Evolutionary conservation across 2,797 vertebrate genomes (phyloP).

Genomic region (Melanogrammus aeglefinus): DNA sequence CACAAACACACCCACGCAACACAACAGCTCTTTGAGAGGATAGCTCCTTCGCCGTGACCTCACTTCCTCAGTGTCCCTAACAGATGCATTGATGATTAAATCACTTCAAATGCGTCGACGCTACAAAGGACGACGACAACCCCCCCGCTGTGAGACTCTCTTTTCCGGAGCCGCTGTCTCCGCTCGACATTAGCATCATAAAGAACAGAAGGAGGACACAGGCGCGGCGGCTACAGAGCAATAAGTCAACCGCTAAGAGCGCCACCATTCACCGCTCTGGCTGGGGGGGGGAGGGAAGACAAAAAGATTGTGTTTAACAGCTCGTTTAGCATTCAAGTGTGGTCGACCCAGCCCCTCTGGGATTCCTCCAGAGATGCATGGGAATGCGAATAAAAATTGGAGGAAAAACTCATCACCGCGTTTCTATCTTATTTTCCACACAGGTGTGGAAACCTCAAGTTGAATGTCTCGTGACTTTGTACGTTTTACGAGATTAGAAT

Average conservation of each 20-base stretch:
- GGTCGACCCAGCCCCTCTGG: slow-evolving; percentile 54
- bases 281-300: background rate
- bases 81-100: too few species aligned
- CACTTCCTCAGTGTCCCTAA: too few species aligned
- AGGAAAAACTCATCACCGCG: slow-evolving; percentile 19
- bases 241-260: background rate
- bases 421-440: background rate
- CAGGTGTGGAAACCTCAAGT: too few species aligned
- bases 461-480: background rate
- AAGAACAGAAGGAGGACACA: background rate
- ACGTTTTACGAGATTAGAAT: too few species aligned
- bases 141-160: background rate
- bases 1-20: too few species aligned
- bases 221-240: background rate
- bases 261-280: background rate
- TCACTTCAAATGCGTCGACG: too few species aligned
- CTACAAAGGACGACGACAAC: background rate
- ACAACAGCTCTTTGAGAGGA: too few species aligned
- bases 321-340: slow-evolving; percentile 69
- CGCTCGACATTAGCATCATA: background rate
- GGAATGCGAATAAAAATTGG: slow-evolving; percentile 38
- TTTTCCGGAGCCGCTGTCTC: background rate
- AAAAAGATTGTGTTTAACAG: slow-evolving; percentile 69
- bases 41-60: too few species aligned
- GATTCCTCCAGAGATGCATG: slow-evolving; percentile 67